Base-by-base conservation (phyloP, 2,797 vertebrate species). In the Jordanella pulchra region DNA sequence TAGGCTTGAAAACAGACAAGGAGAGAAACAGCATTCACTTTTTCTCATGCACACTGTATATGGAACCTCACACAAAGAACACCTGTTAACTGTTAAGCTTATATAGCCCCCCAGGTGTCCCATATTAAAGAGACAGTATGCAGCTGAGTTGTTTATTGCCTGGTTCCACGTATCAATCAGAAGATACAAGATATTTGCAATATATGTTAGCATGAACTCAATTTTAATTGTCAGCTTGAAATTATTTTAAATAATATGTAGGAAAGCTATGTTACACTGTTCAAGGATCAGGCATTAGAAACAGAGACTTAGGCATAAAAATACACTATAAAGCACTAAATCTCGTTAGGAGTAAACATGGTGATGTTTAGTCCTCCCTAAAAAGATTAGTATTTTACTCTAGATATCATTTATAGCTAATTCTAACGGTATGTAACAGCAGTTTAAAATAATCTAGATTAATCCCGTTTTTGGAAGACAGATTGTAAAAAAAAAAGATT, bases 71-170 rank as follows among this genome's bases (percentile, higher is more conserved):
- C 84, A 88, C 80, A 84, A 85, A 89, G 87, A 88, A 73, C 87
- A 86, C 87, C 80, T 87, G 81, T 76, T 85, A 71, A 68, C 80
- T 80, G 79, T 86, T 85, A 89, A 85, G 84, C 77, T 74, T 79
- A 79, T 81, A 85, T 25, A 86, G 78, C 79, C 74, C 10, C 86
- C 82, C 87, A 91, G 90, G 87, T 85, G 89, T 85, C 82, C 76
- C 76, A 27, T 66, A 76, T 82, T 83, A 81, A 81, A 74, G 54
- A 47, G 77, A 72, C 79, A 78, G 77, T 51, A 78, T 68, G 70
- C 80, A 71, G 71, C 81, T 70, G 75, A 30, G 75, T 67, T 71
- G 3, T 77, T 65, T 78, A 83, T 82, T 72, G 84, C 83, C 82
- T 84, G 7, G 4, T 76, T 78, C n/a, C 21, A 7, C 21, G 58